Percentiles rank a stretch among this genome's conserved stretches.
Evolutionary conservation across 2,888 invertebrate genomes (phyloP).

Genomic region (Lasioglossum oenotherae): DNA sequence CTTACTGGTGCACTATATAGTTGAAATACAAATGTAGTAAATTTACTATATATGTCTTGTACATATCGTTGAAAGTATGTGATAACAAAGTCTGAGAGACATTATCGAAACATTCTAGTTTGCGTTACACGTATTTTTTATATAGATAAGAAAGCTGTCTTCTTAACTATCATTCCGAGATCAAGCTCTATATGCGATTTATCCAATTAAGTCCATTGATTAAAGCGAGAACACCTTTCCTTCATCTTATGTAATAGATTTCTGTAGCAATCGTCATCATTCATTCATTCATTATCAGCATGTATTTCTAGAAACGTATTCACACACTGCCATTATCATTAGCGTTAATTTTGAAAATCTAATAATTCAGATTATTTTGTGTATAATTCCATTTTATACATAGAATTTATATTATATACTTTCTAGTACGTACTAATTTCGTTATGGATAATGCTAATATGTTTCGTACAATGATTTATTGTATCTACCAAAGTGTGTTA

Average conservation of each 20-base stretch:
- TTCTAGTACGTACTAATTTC: slow-evolving; percentile 32
- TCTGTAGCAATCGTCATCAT: slow-evolving; percentile 17
- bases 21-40: slow-evolving; percentile 38
- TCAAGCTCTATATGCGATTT: background rate
- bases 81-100: slow-evolving; percentile 58
- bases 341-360: slow-evolving; percentile 41
- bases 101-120: slow-evolving; percentile 34
- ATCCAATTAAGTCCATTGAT: background rate
- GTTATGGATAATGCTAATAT: slow-evolving; percentile 36
- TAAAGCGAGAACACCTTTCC: background rate
- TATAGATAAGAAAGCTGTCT: slow-evolving; percentile 14
- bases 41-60: slow-evolving; percentile 47
- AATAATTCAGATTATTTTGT: slow-evolving; percentile 41
- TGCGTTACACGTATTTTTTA: slow-evolving; percentile 25
- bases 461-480: slow-evolving; percentile 44
- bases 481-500: slow-evolving; percentile 63
- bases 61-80: slow-evolving; percentile 58
- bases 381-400: slow-evolving; percentile 52
- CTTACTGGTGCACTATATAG: slow-evolving; percentile 54
- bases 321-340: slow-evolving; percentile 60
- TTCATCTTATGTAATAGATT: slow-evolving; percentile 18
- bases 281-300: slow-evolving; percentile 28
- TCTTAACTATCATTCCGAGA: slow-evolving; percentile 26
- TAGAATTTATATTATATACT: slow-evolving; percentile 27
- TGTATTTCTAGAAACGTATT: slow-evolving; percentile 25